phyloP scores from a whole-genome alignment of 2,113 vertebrate species.

The Lophotis ruficrista region DNA sequence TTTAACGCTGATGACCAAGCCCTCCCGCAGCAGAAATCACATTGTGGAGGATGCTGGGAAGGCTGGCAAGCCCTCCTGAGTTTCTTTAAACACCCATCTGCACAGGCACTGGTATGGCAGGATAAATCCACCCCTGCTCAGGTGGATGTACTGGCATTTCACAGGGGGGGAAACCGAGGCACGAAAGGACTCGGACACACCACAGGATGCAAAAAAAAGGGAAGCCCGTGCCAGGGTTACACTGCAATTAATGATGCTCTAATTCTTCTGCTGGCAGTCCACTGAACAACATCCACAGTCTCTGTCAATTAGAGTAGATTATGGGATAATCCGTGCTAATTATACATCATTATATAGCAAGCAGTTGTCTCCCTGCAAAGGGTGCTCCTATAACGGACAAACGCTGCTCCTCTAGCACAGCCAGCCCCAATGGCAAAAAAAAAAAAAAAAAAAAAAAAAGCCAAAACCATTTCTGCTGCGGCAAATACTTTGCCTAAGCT shows the following conservation, averaged over 20 bases:
- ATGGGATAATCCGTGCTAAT: constrained; percentile 48
- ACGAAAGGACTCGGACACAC: not conserved
- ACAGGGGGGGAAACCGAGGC: not conserved
- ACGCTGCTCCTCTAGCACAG: not conserved
- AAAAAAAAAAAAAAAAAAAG: not conserved
- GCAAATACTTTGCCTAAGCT: not conserved
- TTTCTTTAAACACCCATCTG: not conserved
- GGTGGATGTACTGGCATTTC: not conserved
- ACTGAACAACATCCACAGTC: not conserved
- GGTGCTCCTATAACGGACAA: not conserved
- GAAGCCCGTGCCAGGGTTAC: not conserved
- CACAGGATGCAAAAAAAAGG: not conserved
- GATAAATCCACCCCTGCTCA: not conserved
- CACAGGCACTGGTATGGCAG: not conserved
- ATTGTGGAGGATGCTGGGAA: not conserved
- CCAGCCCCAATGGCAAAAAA: not conserved
- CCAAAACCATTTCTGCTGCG: not conserved
- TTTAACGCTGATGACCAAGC: not conserved
- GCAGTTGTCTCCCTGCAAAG: not conserved
- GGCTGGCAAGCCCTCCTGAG: not conserved
- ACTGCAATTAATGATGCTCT: not conserved
- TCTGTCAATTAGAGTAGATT: constrained; percentile 41
- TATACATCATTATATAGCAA: constrained; percentile 4
- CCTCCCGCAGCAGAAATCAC: not conserved
- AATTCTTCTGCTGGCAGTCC: not conserved